Conservation (phyloP, 2,888 invertebrate species). For the Clusia tigrina region DNA sequence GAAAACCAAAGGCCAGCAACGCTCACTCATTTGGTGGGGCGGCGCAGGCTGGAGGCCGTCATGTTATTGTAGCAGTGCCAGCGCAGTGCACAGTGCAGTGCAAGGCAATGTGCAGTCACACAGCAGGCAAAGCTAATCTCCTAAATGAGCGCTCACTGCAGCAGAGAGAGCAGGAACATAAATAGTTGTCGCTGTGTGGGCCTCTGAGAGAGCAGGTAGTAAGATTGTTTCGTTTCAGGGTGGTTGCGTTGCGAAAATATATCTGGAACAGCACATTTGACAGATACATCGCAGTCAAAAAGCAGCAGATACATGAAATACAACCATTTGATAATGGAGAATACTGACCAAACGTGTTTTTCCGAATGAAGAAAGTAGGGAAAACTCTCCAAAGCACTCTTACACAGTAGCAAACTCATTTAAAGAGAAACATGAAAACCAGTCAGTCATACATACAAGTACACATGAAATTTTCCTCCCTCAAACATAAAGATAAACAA, state of each 20-base stretch:
- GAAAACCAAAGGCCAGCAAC: background rate
- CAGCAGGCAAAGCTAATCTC: background rate
- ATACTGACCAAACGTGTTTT: background rate
- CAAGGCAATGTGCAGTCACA: no score
- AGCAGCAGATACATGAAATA: no score
- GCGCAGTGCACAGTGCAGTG: background rate
- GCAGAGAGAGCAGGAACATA: background rate
- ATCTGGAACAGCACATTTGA: no score
- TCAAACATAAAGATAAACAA: background rate
- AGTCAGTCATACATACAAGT: background rate
- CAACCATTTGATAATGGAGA: background rate
- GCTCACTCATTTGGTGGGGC: background rate
- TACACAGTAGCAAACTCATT: no score
- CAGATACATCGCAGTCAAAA: no score
- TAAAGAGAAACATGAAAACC: no score
- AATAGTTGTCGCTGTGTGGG: background rate
- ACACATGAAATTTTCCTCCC: background rate
- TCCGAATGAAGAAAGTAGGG: no score
- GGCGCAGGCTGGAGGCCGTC: background rate
- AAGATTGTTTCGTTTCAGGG: background rate
- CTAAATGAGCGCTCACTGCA: background rate
- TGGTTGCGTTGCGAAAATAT: constrained; percentile 1
- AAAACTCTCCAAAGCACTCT: no score
- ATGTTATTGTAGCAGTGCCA: background rate
- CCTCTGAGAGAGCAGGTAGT: background rate